Base-by-base conservation (phyloP, 2,888 invertebrate genomes). In the Heliconius hortense region DNA sequence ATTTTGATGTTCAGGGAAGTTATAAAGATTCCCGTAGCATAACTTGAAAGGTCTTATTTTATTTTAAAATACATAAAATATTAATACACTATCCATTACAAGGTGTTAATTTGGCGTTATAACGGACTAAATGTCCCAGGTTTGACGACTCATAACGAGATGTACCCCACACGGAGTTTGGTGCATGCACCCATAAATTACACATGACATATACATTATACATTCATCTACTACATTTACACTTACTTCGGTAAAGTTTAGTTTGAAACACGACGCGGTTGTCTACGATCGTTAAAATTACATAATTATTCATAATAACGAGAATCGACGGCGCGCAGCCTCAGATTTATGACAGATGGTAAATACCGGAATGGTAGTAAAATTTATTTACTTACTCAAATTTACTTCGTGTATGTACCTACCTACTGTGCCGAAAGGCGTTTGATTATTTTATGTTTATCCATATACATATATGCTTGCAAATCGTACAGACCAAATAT, bases 271-370 rank as follows among this genome's bases (percentile, higher is more conserved):
- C 73, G 80, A 76, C 77, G 76, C 77, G 87, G 88, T 87, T 86
- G 87, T 85, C 85, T 85, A 83, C 84, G 82, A 84, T 88, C 88
- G 86, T 88, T 82, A 87, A 87, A 88, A 88, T 86, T 86, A 89
- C 86, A 86, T 91, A 89, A 91, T 89, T 90, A 90, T 88, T 89
- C 87, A 88, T 88, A 88, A 90, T 89, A 87, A 89, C 85, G 86
- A 87, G 82, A 87, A 85, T 84, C 85, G 82, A 87, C 85, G 86
- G 88, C 88, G 90, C 90, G 91, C 89, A 88, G 84, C 84, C 84
- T 83, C 82, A 85, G 84, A 89, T 91, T 91, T 89, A 92, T 87
- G 86, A 86, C 84, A 80, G 82, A 84, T 85, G 79, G 80, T 82
- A 86, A 88, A 87, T 75, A 79, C 74, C 79, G 78, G 77, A 77